phyloP scores from a whole-genome alignment of 1,140 invertebrate genomes.

The Neodiprion virginianus region DNA sequence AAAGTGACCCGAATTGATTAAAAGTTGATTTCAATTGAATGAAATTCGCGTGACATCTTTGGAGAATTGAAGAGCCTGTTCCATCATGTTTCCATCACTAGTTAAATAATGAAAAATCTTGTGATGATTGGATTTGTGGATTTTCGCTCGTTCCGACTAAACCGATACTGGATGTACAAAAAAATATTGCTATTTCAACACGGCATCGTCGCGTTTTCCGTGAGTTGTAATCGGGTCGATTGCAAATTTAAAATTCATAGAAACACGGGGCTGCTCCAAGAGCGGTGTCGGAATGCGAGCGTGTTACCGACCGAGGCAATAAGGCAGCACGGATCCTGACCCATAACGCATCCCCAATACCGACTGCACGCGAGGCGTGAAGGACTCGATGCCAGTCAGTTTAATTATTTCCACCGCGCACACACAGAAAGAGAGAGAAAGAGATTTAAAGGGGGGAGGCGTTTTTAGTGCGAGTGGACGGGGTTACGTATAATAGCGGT shows the following conservation, averaged over 20 bases:
- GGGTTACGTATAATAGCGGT: background rate
- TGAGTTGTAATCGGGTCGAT: background rate
- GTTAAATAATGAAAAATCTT: too few species aligned
- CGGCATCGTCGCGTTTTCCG: background rate
- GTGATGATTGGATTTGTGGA: too few species aligned
- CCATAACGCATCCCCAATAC: background rate
- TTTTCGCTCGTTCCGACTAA: background rate
- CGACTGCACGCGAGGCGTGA: background rate
- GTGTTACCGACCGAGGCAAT: background rate
- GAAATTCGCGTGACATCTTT: too few species aligned
- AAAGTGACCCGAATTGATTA: too few species aligned
- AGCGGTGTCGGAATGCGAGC: background rate
- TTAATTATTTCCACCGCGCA: background rate
- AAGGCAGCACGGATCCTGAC: background rate
- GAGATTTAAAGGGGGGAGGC: background rate
- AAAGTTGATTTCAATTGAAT: too few species aligned
- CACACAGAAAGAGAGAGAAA: background rate
- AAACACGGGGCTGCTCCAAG: background rate
- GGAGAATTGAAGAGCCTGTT: too few species aligned
- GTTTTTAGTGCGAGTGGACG: background rate
- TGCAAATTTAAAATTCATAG: constrained; percentile 3
- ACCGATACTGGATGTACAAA: background rate
- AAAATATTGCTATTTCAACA: too few species aligned
- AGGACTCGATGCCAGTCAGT: background rate
- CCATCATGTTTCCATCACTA: too few species aligned